These are phyloP conservation scores for Hypotaenidia okinawae DNA, from an alignment of 2,797 vertebrate genomes.

Conservation along the genomic window DNA sequence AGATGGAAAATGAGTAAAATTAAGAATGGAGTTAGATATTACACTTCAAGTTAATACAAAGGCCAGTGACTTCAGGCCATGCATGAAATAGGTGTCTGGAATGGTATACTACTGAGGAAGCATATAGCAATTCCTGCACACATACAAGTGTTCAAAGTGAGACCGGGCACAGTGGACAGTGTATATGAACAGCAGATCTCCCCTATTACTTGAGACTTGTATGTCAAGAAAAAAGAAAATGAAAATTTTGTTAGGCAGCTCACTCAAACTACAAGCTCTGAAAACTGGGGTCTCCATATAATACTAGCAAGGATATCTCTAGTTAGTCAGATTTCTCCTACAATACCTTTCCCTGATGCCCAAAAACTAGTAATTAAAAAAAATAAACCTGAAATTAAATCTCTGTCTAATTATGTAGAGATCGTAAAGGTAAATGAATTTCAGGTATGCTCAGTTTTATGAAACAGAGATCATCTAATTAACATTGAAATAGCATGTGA, in stretches of 20 bases:
- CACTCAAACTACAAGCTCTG: background rate
- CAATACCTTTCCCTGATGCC: too few species aligned
- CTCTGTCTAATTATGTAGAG: background rate
- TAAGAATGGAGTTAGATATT: background rate
- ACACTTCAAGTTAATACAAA: background rate
- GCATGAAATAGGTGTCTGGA: background rate
- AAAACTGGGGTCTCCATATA: background rate
- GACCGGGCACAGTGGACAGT: background rate
- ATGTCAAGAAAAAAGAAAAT: background rate
- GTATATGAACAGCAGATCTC: background rate
- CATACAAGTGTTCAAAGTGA: background rate
- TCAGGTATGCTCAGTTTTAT: background rate
- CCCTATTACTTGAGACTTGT: background rate
- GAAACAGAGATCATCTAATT: conserved; percentile 17
- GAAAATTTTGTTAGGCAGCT: background rate
- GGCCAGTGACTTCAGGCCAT: background rate
- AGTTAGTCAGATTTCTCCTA: background rate
- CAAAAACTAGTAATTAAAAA: background rate
- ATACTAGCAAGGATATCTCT: background rate
- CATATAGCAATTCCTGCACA: background rate
- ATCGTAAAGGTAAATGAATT: background rate
- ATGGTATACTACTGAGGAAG: background rate
- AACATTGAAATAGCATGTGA: background rate
- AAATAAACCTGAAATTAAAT: background rate
- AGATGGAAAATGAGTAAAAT: background rate